phyloP scores from a whole-genome alignment of 2,888 invertebrate species.

The Barypeithes pellucidus region DNA sequence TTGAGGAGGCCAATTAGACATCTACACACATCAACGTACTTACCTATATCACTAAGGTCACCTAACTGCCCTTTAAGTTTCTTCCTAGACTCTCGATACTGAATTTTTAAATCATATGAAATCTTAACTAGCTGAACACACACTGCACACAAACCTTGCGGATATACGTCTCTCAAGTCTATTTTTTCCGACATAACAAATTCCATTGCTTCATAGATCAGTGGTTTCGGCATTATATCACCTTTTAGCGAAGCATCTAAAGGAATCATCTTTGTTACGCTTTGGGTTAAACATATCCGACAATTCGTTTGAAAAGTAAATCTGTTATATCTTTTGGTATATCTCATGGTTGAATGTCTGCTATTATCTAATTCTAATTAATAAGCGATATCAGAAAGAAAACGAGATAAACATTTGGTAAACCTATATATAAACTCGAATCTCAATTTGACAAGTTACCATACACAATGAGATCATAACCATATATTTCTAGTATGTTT shows the following conservation, averaged over 20 bases:
- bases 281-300: constrained; percentile 50
- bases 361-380: no score
- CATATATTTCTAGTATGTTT: no score
- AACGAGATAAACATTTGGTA: no score
- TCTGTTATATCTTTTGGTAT: constrained; percentile 46
- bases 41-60: constrained; percentile 13
- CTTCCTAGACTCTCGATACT: constrained; percentile 33
- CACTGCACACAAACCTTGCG: constrained; percentile 43
- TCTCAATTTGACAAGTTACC: no score
- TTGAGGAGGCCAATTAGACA: no score
- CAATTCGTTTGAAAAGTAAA: constrained; percentile 50
- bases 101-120: constrained; percentile 43
- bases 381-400: no score
- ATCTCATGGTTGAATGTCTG: constrained; percentile 27
- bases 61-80: constrained; percentile 21
- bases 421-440: no score
- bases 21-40: no score
- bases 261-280: constrained; percentile 15
- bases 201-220: constrained; percentile 46
- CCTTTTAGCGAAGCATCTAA: constrained; percentile 34
- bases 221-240: not conserved
- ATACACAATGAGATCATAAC: no score
- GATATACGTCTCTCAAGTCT: constrained; percentile 30
- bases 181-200: constrained; percentile 41
- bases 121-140: constrained; percentile 48